A percentile compares a stretch with the other conserved stretches of the same genome.
Evolutionary conservation across 2,113 vertebrate species (phyloP).

Genomic region (Riparia riparia): DNA sequence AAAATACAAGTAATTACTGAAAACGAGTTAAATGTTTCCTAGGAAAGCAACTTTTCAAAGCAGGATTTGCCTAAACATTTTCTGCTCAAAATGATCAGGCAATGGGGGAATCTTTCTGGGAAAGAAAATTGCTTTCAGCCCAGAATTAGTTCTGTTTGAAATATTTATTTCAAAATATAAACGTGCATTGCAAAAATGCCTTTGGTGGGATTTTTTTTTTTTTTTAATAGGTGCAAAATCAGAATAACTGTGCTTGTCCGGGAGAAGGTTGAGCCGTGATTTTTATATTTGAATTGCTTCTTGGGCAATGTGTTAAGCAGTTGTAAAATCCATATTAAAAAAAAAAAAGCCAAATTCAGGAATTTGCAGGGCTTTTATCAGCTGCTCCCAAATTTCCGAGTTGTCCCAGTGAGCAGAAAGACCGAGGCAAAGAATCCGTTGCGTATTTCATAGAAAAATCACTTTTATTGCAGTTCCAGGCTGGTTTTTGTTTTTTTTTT

Average conservation of each 20-base stretch:
- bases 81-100: accelerated
- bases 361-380: background rate
- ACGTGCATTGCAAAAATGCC: background rate
- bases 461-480: background rate
- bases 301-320: background rate
- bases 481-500: background rate
- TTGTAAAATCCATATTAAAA: accelerated
- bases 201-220: background rate
- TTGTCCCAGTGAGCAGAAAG: background rate
- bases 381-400: background rate
- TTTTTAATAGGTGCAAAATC: background rate
- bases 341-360: background rate
- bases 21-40: background rate
- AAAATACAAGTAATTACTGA: background rate
- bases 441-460: background rate
- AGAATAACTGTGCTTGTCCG: background rate
- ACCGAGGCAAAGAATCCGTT: background rate
- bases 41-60: background rate
- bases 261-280: background rate
- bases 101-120: background rate
- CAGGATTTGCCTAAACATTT: background rate
- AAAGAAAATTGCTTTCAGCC: background rate
- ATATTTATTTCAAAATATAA: background rate
- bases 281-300: background rate
- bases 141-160: background rate